These are phyloP conservation scores for Henricia sp. DNA, from an alignment of 53 echinoderm and acorn worm genomes.

Conservation along the genomic window DNA sequence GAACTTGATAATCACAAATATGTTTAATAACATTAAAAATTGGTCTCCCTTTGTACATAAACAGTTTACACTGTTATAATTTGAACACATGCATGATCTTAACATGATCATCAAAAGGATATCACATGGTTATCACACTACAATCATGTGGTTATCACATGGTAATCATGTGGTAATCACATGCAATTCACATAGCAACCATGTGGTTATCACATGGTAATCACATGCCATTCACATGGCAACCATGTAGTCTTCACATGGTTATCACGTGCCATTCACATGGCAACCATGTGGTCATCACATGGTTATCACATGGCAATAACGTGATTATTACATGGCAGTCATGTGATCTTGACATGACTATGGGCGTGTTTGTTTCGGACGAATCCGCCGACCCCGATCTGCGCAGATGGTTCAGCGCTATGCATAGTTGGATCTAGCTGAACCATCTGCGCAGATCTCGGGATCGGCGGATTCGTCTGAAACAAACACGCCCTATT, in stretches of 20 bases:
- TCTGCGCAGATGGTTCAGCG: too few species aligned
- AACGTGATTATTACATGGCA: neutral
- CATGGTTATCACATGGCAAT: conserved; percentile 1
- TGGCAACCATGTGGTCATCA: neutral
- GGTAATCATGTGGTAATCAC: neutral
- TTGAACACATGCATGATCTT: neutral
- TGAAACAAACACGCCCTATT: too few species aligned
- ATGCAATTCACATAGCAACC: neutral
- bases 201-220: neutral
- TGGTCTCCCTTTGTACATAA: too few species aligned
- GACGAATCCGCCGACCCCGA: too few species aligned
- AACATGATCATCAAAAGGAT: neutral
- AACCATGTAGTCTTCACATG: neutral
- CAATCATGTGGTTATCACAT: neutral
- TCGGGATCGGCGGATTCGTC: too few species aligned
- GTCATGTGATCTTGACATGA: conserved; percentile 1
- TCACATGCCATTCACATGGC: neutral
- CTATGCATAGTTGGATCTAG: too few species aligned
- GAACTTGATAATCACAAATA: too few species aligned
- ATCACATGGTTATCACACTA: neutral
- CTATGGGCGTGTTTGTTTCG: too few species aligned
- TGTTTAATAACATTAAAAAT: too few species aligned
- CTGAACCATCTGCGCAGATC: neutral
- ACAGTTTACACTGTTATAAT: too few species aligned
- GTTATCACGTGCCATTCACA: neutral